A percentile compares a stretch with the other conserved stretches of the same genome.
These are phyloP conservation scores for Ips nitidus DNA, from an alignment of 1,140 invertebrate genomes.

Conservation along the genomic window DNA sequence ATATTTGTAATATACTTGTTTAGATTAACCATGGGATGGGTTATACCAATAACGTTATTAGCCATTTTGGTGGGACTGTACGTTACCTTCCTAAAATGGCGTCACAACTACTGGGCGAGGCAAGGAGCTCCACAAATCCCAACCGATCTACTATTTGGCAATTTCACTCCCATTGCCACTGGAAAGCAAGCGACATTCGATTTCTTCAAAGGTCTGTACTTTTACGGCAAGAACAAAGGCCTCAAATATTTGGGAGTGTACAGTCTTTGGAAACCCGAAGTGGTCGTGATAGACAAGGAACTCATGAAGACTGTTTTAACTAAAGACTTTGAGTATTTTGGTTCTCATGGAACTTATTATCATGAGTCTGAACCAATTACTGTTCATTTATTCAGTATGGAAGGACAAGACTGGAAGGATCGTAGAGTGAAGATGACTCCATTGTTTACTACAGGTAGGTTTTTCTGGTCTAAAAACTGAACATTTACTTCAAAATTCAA, in stretches of 20 bases:
- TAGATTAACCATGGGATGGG: too few species aligned
- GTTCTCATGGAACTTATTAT: constrained; percentile 50
- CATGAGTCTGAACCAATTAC: constrained; percentile 50
- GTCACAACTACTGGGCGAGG: constrained; percentile 9
- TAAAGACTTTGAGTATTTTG: constrained; percentile 56
- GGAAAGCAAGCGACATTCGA: neutral
- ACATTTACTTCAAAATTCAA: neutral
- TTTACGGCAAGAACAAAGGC: neutral
- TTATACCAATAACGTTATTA: neutral
- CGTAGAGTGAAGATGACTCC: constrained; percentile 52
- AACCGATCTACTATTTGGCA: constrained; percentile 13
- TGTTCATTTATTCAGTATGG: constrained; percentile 53
- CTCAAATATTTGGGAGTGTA: constrained; percentile 10
- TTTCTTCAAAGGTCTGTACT: constrained; percentile 7
- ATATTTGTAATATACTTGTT: too few species aligned
- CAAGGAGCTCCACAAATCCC: constrained; percentile 14
- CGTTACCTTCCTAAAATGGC: constrained; percentile 1
- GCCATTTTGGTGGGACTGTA: neutral
- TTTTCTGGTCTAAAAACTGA: neutral
- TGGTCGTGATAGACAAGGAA: neutral
- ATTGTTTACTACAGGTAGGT: constrained; percentile 53
- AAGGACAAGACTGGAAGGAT: constrained; percentile 53
- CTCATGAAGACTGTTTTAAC: neutral
- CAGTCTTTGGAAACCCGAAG: neutral
- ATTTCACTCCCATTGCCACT: neutral